phyloP scores from a whole-genome alignment of 2,888 invertebrate genomes.

The Andricus quercusramuli region DNA sequence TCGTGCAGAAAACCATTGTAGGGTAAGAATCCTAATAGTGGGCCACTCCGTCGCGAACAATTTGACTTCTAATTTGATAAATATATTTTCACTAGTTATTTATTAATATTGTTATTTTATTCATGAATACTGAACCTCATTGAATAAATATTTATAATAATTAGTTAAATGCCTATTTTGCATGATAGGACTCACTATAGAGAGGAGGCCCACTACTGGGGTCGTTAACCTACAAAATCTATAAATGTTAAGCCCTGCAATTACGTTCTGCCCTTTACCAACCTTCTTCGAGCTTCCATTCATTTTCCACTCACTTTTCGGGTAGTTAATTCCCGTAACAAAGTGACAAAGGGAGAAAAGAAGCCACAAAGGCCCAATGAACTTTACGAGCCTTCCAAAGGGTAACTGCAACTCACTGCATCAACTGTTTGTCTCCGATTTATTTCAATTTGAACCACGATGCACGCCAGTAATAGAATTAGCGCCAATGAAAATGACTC shows the following conservation, averaged over 20 bases:
- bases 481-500: conserved; percentile 12
- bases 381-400: conserved; percentile 61
- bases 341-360: conserved; percentile 60
- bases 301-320: conserved; percentile 3
- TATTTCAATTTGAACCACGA: conserved; percentile 24
- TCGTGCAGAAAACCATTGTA: no score
- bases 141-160: no score
- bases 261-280: conserved; percentile 2
- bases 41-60: no score
- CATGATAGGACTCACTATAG: no score
- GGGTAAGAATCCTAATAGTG: no score
- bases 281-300: neutral
- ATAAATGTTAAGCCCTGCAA: neutral
- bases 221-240: neutral
- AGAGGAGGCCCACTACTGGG: no score
- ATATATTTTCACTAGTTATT: no score
- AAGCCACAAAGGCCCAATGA: conserved; percentile 65
- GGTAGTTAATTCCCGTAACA: conserved; percentile 54
- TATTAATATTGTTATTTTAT: no score
- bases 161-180: no score
- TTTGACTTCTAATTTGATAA: no score
- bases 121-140: no score
- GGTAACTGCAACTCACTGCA: conserved; percentile 49
- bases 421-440: conserved; percentile 43
- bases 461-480: conserved; percentile 6